phyloP scores from a whole-genome alignment of 2,113 vertebrate genomes.

The Gnathonemus longibarbis region DNA sequence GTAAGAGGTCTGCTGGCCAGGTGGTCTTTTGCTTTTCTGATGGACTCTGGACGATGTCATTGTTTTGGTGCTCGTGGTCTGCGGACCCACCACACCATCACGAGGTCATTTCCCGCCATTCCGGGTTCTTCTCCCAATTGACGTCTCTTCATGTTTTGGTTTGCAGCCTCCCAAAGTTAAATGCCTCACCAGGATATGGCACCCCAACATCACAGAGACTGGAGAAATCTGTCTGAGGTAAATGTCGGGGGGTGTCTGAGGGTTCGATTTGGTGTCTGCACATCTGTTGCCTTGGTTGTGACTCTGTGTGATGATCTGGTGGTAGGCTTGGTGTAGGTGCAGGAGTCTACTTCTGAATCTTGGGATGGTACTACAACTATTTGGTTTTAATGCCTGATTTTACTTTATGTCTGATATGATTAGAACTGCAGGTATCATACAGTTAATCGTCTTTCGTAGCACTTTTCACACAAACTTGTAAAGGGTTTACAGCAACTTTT shows the following conservation, averaged over 20 bases:
- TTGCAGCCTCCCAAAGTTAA: slow-evolving; percentile 92
- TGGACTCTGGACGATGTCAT: background rate
- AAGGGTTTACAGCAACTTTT: background rate
- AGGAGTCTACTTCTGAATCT: background rate
- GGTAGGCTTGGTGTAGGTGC: background rate
- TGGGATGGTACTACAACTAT: background rate
- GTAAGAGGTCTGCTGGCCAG: background rate
- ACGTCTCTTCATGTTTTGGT: slow-evolving; percentile 21
- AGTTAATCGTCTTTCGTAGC: background rate
- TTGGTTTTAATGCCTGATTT: background rate
- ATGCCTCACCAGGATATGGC: slow-evolving; percentile 96
- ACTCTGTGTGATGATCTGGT: background rate
- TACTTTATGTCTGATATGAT: background rate
- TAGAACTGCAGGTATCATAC: background rate
- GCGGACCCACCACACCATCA: background rate
- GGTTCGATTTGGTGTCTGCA: background rate
- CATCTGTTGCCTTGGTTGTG: background rate
- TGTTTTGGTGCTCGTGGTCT: background rate
- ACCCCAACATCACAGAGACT: slow-evolving; percentile 94
- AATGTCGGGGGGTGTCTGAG: background rate
- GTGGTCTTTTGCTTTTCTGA: background rate
- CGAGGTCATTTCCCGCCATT: background rate
- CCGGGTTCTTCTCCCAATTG: background rate
- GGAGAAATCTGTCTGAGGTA: slow-evolving; percentile 98
- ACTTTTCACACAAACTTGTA: background rate